Evolutionary conservation across 2,113 vertebrate genomes (phyloP).

Genomic region (Amphiprion percula): DNA sequence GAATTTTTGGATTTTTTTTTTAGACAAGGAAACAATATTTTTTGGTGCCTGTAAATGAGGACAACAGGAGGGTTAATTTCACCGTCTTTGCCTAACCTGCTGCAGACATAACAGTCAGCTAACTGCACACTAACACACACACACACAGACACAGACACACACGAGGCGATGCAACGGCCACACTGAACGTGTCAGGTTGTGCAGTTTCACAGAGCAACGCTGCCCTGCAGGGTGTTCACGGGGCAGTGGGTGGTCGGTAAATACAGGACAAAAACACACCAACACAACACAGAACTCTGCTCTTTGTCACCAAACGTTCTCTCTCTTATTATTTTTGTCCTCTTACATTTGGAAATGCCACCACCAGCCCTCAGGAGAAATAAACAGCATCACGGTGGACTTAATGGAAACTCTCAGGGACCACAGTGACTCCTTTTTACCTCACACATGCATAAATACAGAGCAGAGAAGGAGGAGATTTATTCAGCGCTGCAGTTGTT

Average conservation of each 20-base stretch:
- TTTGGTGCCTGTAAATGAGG: too few relatives aligned
- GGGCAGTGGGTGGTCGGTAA: too few relatives aligned
- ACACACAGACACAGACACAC: background rate
- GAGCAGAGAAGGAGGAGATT: background rate
- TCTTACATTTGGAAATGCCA: constrained; percentile 53
- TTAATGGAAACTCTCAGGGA: constrained; percentile 46
- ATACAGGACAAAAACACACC: too few relatives aligned
- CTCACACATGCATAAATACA: constrained; percentile 43
- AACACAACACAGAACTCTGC: too few relatives aligned
- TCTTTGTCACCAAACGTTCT: constrained; percentile 10
- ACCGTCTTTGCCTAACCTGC: constrained; percentile 1
- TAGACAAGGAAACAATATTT: too few relatives aligned
- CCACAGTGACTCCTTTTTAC: constrained; percentile 30
- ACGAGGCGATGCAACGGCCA: background rate
- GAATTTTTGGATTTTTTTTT: too few relatives aligned
- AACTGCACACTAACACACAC: background rate
- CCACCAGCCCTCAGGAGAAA: constrained; percentile 51
- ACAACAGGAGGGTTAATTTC: too few relatives aligned
- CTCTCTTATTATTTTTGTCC: background rate
- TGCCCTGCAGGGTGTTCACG: too few relatives aligned
- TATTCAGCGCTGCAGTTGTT: background rate
- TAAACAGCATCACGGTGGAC: constrained; percentile 47
- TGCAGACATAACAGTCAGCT: too few relatives aligned
- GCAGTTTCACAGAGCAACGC: background rate
- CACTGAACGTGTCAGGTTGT: background rate